These are phyloP conservation scores for Heliconius aoede DNA, from an alignment of 2,888 invertebrate genomes.

Conservation along the genomic window DNA sequence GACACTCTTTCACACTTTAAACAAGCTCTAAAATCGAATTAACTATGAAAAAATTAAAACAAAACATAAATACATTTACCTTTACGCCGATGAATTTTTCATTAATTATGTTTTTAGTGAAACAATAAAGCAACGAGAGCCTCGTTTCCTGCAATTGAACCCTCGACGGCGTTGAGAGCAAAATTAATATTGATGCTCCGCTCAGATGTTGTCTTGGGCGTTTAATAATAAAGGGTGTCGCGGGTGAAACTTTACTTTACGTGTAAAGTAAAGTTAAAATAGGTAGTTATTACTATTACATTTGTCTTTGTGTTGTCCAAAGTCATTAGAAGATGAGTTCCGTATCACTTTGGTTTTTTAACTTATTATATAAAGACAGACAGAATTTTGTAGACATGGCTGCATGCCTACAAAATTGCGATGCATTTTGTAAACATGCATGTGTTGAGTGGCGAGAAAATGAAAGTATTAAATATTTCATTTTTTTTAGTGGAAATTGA, in stretches of 20 bases:
- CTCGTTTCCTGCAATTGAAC: slow-evolving; percentile 52
- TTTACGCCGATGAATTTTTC: slow-evolving; percentile 52
- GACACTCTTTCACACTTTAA: neutral
- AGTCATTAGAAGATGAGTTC: too few relatives aligned
- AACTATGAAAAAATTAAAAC: neutral
- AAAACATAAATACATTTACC: slow-evolving; percentile 32
- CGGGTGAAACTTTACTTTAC: slow-evolving; percentile 4
- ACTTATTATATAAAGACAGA: too few relatives aligned
- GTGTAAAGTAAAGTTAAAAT: too few relatives aligned
- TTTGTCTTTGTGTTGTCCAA: too few relatives aligned
- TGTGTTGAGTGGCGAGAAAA: too few relatives aligned
- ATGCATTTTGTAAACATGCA: too few relatives aligned
- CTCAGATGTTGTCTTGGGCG: slow-evolving; percentile 60
- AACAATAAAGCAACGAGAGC: slow-evolving; percentile 59
- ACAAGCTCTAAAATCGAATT: neutral
- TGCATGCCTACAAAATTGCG: too few relatives aligned
- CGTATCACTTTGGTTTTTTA: too few relatives aligned
- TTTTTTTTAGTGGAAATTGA: too few relatives aligned
- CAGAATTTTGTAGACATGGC: too few relatives aligned
- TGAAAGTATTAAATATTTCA: too few relatives aligned
- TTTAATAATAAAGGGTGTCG: slow-evolving; percentile 56
- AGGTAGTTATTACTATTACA: too few relatives aligned
- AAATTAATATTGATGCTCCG: slow-evolving; percentile 69
- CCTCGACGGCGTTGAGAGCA: slow-evolving; percentile 57
- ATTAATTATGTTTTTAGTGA: slow-evolving; percentile 60